Conservation (phyloP, 2,113 vertebrate species). For the Cyanistes caeruleus region DNA sequence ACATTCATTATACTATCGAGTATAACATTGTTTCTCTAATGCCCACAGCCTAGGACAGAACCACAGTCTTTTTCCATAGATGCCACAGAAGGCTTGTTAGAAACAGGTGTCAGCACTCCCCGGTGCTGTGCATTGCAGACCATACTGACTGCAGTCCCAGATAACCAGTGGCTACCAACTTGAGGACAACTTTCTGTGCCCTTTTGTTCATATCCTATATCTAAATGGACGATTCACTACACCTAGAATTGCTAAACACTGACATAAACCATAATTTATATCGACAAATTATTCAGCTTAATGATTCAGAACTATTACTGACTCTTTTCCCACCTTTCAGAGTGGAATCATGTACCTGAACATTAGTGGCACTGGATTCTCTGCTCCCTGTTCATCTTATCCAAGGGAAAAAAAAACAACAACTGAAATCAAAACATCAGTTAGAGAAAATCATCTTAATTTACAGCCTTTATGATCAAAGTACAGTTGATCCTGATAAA, state of each 20-base stretch:
- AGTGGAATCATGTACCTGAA: neutral
- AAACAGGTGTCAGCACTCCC: neutral
- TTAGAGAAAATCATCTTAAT: neutral
- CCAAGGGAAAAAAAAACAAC: neutral
- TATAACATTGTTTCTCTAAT: neutral
- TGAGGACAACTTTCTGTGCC: neutral
- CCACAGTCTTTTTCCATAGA: neutral
- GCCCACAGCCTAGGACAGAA: neutral
- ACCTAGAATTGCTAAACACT: neutral
- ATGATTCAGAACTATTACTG: conserved; percentile 13
- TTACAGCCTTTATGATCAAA: conserved; percentile 2
- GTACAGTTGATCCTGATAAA: neutral
- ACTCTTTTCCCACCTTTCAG: neutral
- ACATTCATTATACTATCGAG: neutral
- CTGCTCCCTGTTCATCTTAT: neutral
- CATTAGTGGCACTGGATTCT: neutral
- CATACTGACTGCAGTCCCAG: neutral
- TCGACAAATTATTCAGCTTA: neutral
- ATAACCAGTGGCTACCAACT: neutral
- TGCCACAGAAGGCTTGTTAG: neutral
- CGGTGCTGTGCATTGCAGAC: neutral
- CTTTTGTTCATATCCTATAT: neutral
- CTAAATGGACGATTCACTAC: neutral
- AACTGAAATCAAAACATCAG: neutral
- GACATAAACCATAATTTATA: neutral